Evolutionary conservation across 2,113 vertebrate species (phyloP).

Genomic region (Hippocampus guttulatus): DNA sequence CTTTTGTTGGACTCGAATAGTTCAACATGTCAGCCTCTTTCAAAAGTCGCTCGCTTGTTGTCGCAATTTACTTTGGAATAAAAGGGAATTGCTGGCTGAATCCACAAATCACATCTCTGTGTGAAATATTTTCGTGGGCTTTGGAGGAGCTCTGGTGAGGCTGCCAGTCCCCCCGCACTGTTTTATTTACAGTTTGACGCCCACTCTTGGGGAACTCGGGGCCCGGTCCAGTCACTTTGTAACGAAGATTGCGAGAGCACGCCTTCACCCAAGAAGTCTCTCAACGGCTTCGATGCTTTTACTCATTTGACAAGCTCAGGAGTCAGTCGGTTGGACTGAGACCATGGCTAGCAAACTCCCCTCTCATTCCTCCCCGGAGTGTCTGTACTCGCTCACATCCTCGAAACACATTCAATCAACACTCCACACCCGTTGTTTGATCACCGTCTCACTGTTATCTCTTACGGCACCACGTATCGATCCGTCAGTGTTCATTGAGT

Average conservation of each 20-base stretch:
- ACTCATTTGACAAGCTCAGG: constrained; percentile 8
- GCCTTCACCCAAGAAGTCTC: constrained; percentile 23
- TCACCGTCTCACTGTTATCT: constrained; percentile 11
- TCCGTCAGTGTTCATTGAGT: too few relatives aligned
- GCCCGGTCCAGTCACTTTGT: constrained; percentile 32
- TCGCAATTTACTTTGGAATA: constrained; percentile 42
- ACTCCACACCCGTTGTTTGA: constrained; percentile 11
- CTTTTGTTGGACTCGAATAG: constrained; percentile 31
- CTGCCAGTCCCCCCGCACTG: constrained; percentile 50
- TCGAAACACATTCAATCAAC: constrained; percentile 8
- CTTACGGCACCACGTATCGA: background rate
- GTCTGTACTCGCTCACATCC: constrained; percentile 18
- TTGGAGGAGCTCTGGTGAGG: constrained; percentile 53
- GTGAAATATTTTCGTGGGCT: constrained; percentile 63
- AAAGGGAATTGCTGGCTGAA: constrained; percentile 46
- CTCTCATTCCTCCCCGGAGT: constrained; percentile 11
- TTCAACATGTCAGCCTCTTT: constrained; percentile 43
- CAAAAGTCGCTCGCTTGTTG: constrained; percentile 23
- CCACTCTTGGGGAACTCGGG: constrained; percentile 49
- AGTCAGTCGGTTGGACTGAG: constrained; percentile 16
- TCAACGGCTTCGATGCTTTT: constrained; percentile 19
- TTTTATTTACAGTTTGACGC: constrained; percentile 67
- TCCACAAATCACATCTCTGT: constrained; percentile 68
- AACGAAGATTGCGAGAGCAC: constrained; percentile 21
- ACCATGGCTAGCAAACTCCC: constrained; percentile 22